A percentile compares a stretch with the other conserved stretches of the same genome.
These are phyloP conservation scores for Poeciliopsis infans DNA, from an alignment of 2,797 vertebrate species.

Conservation along the genomic window DNA sequence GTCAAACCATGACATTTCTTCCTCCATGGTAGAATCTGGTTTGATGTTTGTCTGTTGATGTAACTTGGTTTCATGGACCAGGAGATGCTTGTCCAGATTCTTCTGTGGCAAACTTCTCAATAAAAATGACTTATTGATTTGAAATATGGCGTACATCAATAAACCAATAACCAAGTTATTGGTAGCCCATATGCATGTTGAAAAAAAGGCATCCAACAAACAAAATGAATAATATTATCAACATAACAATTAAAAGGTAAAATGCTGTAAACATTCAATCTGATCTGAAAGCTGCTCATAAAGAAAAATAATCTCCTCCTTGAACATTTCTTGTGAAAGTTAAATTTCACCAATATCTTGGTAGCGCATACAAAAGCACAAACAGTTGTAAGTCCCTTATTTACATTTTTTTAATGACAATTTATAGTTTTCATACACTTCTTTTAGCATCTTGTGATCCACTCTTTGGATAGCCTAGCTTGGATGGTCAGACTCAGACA, in stretches of 20 bases:
- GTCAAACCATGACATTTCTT: neutral
- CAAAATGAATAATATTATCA: neutral
- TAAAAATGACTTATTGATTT: neutral
- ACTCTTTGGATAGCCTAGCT: no score
- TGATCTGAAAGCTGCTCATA: neutral
- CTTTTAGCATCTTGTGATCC: no score
- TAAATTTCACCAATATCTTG: neutral
- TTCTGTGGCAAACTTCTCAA: neutral
- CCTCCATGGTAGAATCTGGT: neutral
- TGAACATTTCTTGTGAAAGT: neutral
- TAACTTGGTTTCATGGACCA: neutral
- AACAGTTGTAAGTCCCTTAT: no score
- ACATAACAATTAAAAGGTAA: neutral
- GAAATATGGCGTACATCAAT: neutral
- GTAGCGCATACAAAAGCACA: neutral
- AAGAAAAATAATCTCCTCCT: neutral
- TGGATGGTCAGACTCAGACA: no score
- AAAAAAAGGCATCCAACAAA: neutral
- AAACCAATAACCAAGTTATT: neutral
- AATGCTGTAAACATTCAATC: neutral
- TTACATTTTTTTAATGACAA: no score
- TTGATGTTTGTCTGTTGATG: neutral
- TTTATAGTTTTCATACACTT: no score
- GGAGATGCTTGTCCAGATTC: neutral
- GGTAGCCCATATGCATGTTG: neutral